A percentile compares a stretch with the other conserved stretches of the same genome.
These are phyloP conservation scores for Sebastes matsubarae DNA, from an alignment of 2,797 vertebrate genomes.

Conservation along the genomic window DNA sequence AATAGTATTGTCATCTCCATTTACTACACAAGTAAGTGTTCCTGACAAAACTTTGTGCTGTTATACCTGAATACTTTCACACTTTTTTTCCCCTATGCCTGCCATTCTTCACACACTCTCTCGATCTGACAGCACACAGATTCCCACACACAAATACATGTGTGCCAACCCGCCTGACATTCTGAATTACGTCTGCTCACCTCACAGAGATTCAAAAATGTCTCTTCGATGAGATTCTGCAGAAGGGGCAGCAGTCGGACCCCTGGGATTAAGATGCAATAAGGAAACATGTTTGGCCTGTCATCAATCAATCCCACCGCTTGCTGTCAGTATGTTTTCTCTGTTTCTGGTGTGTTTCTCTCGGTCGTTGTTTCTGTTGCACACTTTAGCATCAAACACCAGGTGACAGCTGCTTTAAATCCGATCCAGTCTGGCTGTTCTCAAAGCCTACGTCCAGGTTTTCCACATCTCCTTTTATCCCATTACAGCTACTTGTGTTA, in stretches of 20 bases:
- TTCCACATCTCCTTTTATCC: conserved; percentile 55
- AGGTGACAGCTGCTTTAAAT: neutral
- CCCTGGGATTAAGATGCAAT: conserved; percentile 12
- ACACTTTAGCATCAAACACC: neutral
- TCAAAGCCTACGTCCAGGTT: conserved; percentile 47
- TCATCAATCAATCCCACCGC: conserved; percentile 19
- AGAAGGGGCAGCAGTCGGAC: conserved; percentile 19
- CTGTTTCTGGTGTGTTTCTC: neutral
- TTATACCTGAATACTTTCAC: conserved; percentile 1
- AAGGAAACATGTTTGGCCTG: conserved; percentile 16
- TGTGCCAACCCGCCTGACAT: conserved; percentile 20
- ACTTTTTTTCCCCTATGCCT: neutral
- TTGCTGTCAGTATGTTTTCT: conserved; percentile 14
- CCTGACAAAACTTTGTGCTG: neutral
- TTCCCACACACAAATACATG: conserved; percentile 16
- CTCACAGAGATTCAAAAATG: conserved; percentile 27
- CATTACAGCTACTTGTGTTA: conserved; percentile 53
- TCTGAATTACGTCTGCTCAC: conserved; percentile 36
- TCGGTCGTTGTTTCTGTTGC: neutral
- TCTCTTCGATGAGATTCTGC: conserved; percentile 8
- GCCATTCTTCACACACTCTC: conserved; percentile 1
- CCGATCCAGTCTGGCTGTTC: conserved; percentile 12
- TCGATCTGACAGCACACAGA: conserved; percentile 31
- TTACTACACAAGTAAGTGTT: neutral
- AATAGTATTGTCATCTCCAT: neutral